Base-by-base conservation (phyloP, 2,888 invertebrate genomes). In the Drosophila flavopinicola region DNA sequence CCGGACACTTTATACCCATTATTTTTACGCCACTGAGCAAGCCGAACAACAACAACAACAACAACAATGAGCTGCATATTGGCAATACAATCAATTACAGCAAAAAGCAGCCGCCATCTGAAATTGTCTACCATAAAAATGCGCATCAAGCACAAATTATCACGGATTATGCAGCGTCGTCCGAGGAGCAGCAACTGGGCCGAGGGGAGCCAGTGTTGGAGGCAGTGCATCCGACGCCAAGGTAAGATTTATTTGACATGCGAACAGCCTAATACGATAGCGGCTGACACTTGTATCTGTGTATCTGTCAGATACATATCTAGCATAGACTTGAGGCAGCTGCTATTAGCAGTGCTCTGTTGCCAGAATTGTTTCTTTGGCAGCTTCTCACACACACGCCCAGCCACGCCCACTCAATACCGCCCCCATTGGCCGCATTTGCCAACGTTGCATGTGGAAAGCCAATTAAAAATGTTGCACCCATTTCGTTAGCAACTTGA, bases 1-100 rank as follows among this genome's bases (percentile, higher is more conserved):
- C 93, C 13, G 93, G 93, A 52, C 91, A 92, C 66, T 93, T 93
- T 87, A 88, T 91, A 66, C 93, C 93, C 38, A 92, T 93, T 78
- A 88, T 91, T 87, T 91, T 90, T 87, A 85, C 88, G 66, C 88
- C 89, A 87, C 69, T 88, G 79, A 90, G 74, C 88, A 88, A 73
- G 52, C 49, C 69, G 60, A 39, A 61, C 56, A 63, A 39, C 44
- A 61, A 49, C 63, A 65, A 63, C 57, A 58, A 20, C 67, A 66
- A 64, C 48, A 53, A 66, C 64, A 61, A 63, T 48, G 63, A 76
- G 54, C 67, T 67, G 54, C 66, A 70, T 59, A 74, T 56, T 66
- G 71, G 71, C 73, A 78, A 75, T 58, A 54, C 84, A 71, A 83
- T 84, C 78, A 84, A 80, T 84, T 79, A 79, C 79, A 79, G 57